A percentile compares a stretch with the other conserved stretches of the same genome.
These are phyloP conservation scores for Nebria ingens DNA, from an alignment of 1,140 invertebrate genomes.

Conservation along the genomic window DNA sequence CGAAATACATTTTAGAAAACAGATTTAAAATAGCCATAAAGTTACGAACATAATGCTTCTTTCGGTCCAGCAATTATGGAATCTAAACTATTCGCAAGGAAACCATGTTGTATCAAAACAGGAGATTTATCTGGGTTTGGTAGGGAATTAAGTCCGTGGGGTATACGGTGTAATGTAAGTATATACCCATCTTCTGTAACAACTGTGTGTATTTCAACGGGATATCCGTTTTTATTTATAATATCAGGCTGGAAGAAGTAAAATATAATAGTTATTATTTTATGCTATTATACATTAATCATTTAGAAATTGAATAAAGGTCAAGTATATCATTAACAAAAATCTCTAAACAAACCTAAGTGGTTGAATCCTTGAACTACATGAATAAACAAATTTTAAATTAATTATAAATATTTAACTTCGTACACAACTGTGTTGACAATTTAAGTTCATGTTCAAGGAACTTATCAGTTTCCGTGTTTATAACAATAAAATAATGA, in stretches of 20 bases:
- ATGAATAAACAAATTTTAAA: too few species aligned
- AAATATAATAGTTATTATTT: background rate
- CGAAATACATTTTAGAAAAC: background rate
- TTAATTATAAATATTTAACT: too few species aligned
- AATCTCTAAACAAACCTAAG: too few species aligned
- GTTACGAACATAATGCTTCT: slow-evolving; percentile 26
- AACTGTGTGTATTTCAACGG: slow-evolving; percentile 24
- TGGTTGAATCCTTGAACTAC: too few species aligned
- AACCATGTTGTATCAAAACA: slow-evolving; percentile 39
- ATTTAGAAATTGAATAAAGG: too few species aligned
- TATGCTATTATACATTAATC: too few species aligned
- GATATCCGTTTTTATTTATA: slow-evolving; percentile 20
- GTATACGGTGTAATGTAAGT: slow-evolving; percentile 26
- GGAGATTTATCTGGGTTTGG: slow-evolving; percentile 19
- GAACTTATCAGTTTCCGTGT: too few species aligned
- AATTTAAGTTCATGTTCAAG: too few species aligned
- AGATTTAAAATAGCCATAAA: background rate
- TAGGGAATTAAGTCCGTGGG: slow-evolving; percentile 26
- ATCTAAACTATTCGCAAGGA: slow-evolving; percentile 45
- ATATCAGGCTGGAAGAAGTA: slow-evolving; percentile 17
- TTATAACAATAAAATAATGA: too few species aligned
- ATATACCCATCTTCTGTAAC: slow-evolving; percentile 29
- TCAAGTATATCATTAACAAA: too few species aligned
- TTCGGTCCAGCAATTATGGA: slow-evolving; percentile 51
- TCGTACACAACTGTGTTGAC: too few species aligned